Evolutionary conservation across 1,140 invertebrate species (phyloP).

Genomic region (Pteromalus puparum): DNA sequence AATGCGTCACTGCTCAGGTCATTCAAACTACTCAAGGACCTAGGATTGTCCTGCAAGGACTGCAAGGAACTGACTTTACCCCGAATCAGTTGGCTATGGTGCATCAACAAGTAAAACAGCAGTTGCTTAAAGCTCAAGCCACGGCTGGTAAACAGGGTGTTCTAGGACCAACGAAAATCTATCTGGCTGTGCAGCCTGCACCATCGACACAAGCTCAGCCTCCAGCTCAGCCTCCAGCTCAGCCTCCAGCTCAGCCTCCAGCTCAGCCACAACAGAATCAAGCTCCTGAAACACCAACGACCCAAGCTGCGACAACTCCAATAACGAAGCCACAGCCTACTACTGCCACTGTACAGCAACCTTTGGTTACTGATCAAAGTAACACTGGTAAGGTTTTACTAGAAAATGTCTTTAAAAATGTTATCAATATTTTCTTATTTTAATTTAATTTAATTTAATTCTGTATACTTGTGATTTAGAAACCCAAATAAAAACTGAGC

Average conservation of each 20-base stretch:
- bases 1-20: slow-evolving; percentile 88
- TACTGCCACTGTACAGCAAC: not conserved
- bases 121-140: slow-evolving; percentile 89
- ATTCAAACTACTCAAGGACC: slow-evolving; percentile 89
- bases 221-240: slow-evolving; percentile 54
- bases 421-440: not conserved
- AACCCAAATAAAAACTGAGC: slow-evolving; percentile 30
- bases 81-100: slow-evolving; percentile 86
- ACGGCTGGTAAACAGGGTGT: slow-evolving; percentile 88
- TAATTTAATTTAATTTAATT: not conserved
- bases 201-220: slow-evolving; percentile 57
- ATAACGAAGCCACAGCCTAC: slow-evolving; percentile 31
- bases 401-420: no score
- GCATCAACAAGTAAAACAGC: slow-evolving; percentile 91
- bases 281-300: slow-evolving; percentile 42
- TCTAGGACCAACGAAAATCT: slow-evolving; percentile 89
- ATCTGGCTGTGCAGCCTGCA: slow-evolving; percentile 86
- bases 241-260: slow-evolving; percentile 51
- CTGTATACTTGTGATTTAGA: slow-evolving; percentile 35
- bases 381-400: slow-evolving; percentile 3
- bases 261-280: slow-evolving; percentile 44
- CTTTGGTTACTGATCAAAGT: not conserved
- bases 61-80: slow-evolving; percentile 88
- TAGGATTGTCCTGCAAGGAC: slow-evolving; percentile 87
- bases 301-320: slow-evolving; percentile 3